Conservation (phyloP, 2,797 vertebrate genomes). For the Sebastes matsubarae region DNA sequence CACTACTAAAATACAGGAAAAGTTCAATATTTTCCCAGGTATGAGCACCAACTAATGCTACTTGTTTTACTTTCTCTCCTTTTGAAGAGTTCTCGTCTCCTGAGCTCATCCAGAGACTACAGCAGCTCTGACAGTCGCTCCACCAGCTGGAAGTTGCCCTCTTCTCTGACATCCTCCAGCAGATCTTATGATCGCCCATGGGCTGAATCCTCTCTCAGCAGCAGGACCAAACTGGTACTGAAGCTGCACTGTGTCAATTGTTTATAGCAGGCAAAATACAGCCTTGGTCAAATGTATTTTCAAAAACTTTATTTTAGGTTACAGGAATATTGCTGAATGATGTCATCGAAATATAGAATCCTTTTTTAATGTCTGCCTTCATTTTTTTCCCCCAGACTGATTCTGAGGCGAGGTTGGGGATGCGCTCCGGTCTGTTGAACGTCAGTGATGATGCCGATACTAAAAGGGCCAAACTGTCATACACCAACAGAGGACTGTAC, state of each 20-base stretch:
- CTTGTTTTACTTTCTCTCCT: not conserved
- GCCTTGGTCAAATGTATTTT: not conserved
- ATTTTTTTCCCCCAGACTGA: slow-evolving; percentile 77
- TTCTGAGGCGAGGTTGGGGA: slow-evolving; percentile 87
- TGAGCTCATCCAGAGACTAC: slow-evolving; percentile 85
- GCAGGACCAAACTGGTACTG: slow-evolving; percentile 87
- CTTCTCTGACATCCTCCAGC: slow-evolving; percentile 80
- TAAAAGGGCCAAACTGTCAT: slow-evolving; percentile 95
- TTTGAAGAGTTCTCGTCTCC: slow-evolving; percentile 81
- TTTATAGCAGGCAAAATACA: slow-evolving; percentile 5
- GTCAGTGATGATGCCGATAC: slow-evolving; percentile 89
- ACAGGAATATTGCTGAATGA: not conserved
- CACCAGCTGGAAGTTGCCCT: slow-evolving; percentile 85
- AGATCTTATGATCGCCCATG: slow-evolving; percentile 83
- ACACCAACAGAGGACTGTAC: slow-evolving; percentile 86
- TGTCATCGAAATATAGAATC: not conserved
- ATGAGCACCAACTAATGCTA: not conserved
- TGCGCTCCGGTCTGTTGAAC: slow-evolving; percentile 86
- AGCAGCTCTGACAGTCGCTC: slow-evolving; percentile 79
- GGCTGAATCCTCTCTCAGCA: slow-evolving; percentile 82
- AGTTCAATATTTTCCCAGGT: not conserved
- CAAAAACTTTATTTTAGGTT: not conserved
- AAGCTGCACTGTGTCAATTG: not conserved
- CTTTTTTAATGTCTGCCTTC: not conserved
- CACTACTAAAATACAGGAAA: not conserved